Base-by-base conservation (phyloP, 2,888 invertebrate genomes). In the Rhyacophila evoluta region DNA sequence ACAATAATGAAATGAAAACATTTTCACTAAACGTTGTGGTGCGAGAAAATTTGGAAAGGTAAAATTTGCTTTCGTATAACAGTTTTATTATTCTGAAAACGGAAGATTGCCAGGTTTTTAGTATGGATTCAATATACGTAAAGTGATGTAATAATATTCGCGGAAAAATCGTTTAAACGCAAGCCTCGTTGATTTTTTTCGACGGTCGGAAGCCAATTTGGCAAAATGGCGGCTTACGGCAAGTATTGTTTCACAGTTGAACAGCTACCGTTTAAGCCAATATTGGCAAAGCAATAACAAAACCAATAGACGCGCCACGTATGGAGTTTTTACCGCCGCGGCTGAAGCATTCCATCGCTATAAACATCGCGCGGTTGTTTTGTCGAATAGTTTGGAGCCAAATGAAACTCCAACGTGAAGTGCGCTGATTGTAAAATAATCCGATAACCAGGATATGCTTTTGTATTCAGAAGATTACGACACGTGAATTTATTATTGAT, bases 261-360 rank as follows among this genome's bases (percentile, higher is more conserved):
- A 73, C 55, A 69, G 73, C 41, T 37, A 76, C 37, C 75, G 37
- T 76, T 79, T 79, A 79, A 79, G 72, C 79, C 79, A 79, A 79
- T 79, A 76, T 76, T 76, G 73, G 73, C 73, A 15, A 73, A 25
- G 76, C 70, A 75, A 75, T 70, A 75, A 75, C 75, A 33, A 37
- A 36, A 36, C 70, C 70, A 36, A 75, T 75, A 75, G 68, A 28
- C 28, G 36, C 41, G 39, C 74, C 74, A 25, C 55, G 55, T 55
- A 55, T 55, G 55, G 55, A 55, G 55, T 55, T 55, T 55, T 55
- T 55, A 15, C 55, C 55, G 55, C 55, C 55, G 55, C 55, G 15
- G 55, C 19, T 55, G 19, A 55, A 55, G 55, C 55, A 55, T 55
- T 55, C 55, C 55, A 55, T 55, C 55, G 55, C 55, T 10, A 19